Base-by-base conservation (phyloP, 2,888 invertebrate genomes). In the Zonitis immaculata region DNA sequence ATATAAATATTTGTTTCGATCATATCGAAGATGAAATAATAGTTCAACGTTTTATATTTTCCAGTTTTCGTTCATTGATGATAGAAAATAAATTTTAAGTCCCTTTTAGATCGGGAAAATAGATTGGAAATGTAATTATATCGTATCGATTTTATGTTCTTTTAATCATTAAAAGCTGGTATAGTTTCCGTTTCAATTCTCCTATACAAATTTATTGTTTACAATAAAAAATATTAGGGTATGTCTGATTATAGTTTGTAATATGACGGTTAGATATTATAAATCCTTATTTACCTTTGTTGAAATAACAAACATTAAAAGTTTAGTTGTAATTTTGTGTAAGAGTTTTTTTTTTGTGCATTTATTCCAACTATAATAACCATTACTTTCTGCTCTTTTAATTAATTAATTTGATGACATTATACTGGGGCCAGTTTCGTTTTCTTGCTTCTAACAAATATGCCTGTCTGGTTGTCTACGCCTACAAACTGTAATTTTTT, bases 251-350 rank as follows among this genome's bases (percentile, higher is more conserved):
- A 39, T 39, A 39, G 22, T 11, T 8, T 5, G 1, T 11, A 39
- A 16, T n/a, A 20, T 39, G 20, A 20, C 20, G 20, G 11, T 8
- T 35, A 39, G 39, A 39, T 62, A 67, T 69, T 67, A 69, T n/a
- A n/a, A n/a, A 61, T 69, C 66, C 67, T 67, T 67, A 66, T 69
- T 68, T 68, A 62, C 57, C 55, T 32, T 49, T 51, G 55, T 53
- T 54, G 62, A 65, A 69, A 67, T 66, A 66, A 65, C 65, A 64
- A 61, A 59, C 67, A 66, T 68, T 69, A 67, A 68, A 69, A 67
- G 63, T 69, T 69, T 67, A 68, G 68, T 67, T 65, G 66, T 68
- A 67, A 69, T 69, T 69, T 68, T 63, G 64, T 63, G 65, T 62
- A 61, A 64, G 65, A 63, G 62, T 66, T 64, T 63, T 64, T 63